A percentile compares a stretch with the other conserved stretches of the same genome.
Conservation (phyloP, 2,888 invertebrate species). For the Hemithea aestivaria region DNA sequence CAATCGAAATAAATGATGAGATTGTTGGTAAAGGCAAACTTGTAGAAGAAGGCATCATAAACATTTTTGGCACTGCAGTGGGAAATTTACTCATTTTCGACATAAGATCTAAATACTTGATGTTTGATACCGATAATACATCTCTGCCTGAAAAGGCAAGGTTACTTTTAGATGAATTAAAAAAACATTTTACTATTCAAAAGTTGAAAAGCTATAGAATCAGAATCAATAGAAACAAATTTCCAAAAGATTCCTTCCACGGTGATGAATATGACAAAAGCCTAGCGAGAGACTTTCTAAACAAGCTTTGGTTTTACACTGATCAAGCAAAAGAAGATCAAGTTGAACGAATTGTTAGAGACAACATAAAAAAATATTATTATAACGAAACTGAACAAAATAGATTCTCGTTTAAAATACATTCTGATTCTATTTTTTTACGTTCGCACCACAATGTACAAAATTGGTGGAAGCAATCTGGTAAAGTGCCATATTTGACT, state of each 20-base stretch:
- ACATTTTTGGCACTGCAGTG: constrained; percentile 36
- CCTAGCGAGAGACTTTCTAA: constrained; percentile 35
- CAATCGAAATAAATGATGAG: constrained; percentile 27
- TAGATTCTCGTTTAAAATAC: constrained; percentile 34
- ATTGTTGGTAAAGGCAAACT: constrained; percentile 29
- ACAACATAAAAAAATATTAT: constrained; percentile 33
- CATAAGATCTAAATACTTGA: constrained; percentile 24
- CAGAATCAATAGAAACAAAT: constrained; percentile 31
- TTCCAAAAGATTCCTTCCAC: constrained; percentile 36
- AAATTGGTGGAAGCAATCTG: constrained; percentile 43
- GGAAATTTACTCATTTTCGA: constrained; percentile 36
- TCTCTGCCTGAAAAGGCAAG: constrained; percentile 27
- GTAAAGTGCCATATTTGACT: constrained; percentile 32
- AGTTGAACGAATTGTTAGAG: constrained; percentile 36
- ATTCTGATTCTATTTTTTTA: constrained; percentile 41
- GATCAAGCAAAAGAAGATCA: constrained; percentile 39
- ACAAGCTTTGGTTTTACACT: constrained; percentile 43
- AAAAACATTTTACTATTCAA: constrained; percentile 5
- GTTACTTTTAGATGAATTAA: constrained; percentile 21
- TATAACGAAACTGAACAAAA: constrained; percentile 29
- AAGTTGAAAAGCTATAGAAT: constrained; percentile 26
- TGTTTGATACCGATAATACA: constrained; percentile 26
- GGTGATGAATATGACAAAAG: constrained; percentile 32
- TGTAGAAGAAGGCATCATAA: constrained; percentile 30
- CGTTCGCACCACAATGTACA: constrained; percentile 43